A percentile compares a stretch with the other conserved stretches of the same genome.
These are phyloP conservation scores for Lucilia sericata DNA, from an alignment of 1,140 invertebrate genomes.

Conservation along the genomic window DNA sequence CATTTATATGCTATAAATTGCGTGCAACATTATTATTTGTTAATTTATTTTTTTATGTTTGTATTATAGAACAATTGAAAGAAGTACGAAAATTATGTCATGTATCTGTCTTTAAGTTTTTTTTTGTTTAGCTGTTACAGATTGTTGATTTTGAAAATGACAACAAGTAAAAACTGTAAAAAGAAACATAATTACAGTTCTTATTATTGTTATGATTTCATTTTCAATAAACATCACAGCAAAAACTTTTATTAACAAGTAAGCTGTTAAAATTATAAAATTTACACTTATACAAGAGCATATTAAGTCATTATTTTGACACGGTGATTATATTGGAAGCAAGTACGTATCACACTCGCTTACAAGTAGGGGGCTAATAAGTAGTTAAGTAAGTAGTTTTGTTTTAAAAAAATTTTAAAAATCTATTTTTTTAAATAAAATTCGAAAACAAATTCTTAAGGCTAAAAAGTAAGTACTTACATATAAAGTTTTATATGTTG, in stretches of 20 bases:
- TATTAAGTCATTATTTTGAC: no score
- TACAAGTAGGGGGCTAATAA: no score
- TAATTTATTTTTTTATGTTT: background rate
- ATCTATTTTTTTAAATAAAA: no score
- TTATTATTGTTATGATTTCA: background rate
- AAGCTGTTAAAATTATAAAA: no score
- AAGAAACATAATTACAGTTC: background rate
- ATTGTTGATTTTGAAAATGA: constrained; percentile 67
- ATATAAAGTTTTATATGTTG: no score
- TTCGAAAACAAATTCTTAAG: no score
- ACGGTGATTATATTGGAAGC: no score
- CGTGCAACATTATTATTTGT: background rate
- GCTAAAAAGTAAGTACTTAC: no score
- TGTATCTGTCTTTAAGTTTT: constrained; percentile 21
- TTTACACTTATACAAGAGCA: background rate
- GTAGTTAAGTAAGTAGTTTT: no score
- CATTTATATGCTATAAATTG: background rate
- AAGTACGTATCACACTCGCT: no score
- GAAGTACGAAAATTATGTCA: constrained; percentile 41
- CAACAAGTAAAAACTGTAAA: constrained; percentile 32
- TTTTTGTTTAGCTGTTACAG: constrained; percentile 58
- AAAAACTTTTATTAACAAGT: background rate
- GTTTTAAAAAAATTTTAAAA: no score
- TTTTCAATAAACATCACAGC: background rate
- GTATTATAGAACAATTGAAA: background rate